These are phyloP conservation scores for Deilephila elpenor DNA, from an alignment of 2,888 invertebrate genomes.

Conservation along the genomic window DNA sequence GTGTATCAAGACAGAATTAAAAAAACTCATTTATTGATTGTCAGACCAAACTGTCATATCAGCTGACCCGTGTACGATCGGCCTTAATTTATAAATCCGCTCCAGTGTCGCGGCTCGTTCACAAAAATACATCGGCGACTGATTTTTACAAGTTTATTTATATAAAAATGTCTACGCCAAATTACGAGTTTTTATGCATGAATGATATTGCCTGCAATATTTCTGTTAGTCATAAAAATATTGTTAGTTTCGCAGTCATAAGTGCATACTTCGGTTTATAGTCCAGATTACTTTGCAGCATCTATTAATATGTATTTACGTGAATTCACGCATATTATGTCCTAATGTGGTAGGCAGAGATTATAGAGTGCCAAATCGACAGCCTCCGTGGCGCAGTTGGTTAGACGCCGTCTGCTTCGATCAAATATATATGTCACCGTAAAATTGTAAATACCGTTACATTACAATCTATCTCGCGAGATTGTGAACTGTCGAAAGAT, in stretches of 20 bases:
- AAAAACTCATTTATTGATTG: not conserved
- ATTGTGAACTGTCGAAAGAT: no score
- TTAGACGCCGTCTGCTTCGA: no score
- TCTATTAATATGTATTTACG: no score
- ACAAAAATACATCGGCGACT: constrained; percentile 30
- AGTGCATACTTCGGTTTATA: not conserved
- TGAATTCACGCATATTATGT: no score
- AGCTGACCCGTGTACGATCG: not conserved
- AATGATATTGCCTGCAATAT: constrained; percentile 35
- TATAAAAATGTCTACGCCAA: constrained; percentile 42
- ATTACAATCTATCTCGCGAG: no score
- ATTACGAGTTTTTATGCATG: constrained; percentile 41
- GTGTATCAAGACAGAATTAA: not conserved
- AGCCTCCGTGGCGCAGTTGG: no score
- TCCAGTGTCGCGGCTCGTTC: not conserved
- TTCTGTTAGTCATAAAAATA: constrained; percentile 25
- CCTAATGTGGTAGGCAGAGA: no score
- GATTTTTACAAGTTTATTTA: constrained; percentile 39
- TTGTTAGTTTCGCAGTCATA: not conserved
- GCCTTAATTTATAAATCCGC: constrained; percentile 13
- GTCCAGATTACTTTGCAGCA: not conserved
- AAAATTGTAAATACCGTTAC: no score
- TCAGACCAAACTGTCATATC: constrained; percentile 2
- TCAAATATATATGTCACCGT: no score
- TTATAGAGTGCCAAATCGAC: no score